Evolutionary conservation across 2,888 invertebrate species (phyloP).

Genomic region (Bombylius discolor): DNA sequence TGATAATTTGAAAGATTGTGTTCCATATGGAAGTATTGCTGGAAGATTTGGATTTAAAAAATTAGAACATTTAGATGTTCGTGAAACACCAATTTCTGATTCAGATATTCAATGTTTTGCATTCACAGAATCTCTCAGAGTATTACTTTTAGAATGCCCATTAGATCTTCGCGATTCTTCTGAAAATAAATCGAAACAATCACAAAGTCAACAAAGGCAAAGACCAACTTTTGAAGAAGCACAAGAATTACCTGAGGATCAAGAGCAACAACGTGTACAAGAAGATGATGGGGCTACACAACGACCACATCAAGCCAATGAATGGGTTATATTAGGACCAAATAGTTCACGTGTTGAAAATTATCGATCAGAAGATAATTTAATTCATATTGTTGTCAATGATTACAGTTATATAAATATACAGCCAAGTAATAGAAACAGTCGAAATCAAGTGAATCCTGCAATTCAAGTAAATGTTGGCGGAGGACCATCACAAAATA

Average conservation of each 20-base stretch:
- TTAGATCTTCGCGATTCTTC: constrained; percentile 12
- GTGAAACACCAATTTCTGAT: constrained; percentile 44
- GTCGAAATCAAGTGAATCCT: neutral
- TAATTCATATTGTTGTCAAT: constrained; percentile 9
- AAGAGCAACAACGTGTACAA: neutral
- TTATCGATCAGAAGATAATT: constrained; percentile 1
- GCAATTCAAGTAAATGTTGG: neutral
- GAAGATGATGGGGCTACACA: neutral
- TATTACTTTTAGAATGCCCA: constrained; percentile 41
- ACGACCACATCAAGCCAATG: neutral
- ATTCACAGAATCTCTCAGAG: constrained; percentile 38
- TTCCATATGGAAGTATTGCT: constrained; percentile 64
- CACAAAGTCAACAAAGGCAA: neutral
- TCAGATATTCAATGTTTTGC: constrained; percentile 47
- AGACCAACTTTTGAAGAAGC: neutral
- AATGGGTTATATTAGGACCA: neutral
- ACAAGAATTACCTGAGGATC: neutral
- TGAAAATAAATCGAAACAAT: neutral
- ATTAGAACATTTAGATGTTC: constrained; percentile 39
- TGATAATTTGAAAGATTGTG: constrained; percentile 51
- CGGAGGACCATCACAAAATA: neutral
- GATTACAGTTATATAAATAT: constrained; percentile 9
- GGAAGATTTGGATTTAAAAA: constrained; percentile 51
- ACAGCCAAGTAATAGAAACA: neutral
- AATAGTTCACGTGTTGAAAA: neutral